phyloP scores from a whole-genome alignment of 2,113 vertebrate genomes.

The Turnix velox region DNA sequence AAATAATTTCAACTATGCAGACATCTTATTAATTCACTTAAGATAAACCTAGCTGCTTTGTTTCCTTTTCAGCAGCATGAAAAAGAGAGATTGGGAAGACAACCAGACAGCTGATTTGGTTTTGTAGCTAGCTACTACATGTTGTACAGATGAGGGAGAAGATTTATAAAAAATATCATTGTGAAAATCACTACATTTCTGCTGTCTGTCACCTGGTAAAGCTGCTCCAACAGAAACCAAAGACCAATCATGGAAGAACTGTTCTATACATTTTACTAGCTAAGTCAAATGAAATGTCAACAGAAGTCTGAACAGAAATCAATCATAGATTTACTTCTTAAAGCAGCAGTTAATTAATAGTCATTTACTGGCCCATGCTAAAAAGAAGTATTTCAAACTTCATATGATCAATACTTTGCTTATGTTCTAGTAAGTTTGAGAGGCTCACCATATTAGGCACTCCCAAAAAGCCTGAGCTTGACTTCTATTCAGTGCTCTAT shows the following conservation, averaged over 20 bases:
- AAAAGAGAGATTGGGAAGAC: background rate
- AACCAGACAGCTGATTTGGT: background rate
- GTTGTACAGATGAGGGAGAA: background rate
- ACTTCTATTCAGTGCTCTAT: background rate
- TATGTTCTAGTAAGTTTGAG: background rate
- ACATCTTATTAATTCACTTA: background rate
- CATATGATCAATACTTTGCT: background rate
- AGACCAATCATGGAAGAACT: background rate
- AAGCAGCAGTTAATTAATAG: background rate
- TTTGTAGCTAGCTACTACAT: background rate
- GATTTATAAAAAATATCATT: background rate
- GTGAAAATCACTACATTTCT: background rate
- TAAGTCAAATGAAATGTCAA: background rate
- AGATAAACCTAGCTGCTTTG: background rate
- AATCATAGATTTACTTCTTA: background rate
- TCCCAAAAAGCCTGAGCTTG: background rate
- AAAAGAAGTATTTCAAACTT: background rate
- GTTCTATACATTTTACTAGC: background rate
- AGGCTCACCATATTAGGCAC: background rate
- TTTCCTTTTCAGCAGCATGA: background rate
- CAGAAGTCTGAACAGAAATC: background rate
- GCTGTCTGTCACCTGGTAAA: background rate
- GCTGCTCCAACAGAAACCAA: background rate
- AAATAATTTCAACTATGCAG: background rate
- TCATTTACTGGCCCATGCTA: background rate